These are phyloP conservation scores for Zosterops hypoxanthus DNA, from an alignment of 2,113 vertebrate genomes.

Conservation along the genomic window DNA sequence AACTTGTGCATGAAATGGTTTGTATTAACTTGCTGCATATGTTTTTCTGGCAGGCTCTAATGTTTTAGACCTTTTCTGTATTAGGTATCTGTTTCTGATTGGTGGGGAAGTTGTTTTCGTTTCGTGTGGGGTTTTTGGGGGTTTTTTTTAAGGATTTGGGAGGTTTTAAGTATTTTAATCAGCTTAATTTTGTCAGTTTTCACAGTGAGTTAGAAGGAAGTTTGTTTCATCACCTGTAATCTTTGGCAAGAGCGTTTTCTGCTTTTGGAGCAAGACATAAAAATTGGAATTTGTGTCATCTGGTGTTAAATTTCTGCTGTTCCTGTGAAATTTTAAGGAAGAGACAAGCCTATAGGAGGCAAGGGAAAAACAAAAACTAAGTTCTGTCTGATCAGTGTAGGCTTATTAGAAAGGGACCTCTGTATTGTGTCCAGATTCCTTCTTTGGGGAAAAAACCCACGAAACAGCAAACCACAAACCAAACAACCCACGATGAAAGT, in stretches of 20 bases:
- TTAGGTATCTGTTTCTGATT: neutral
- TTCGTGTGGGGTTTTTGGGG: fast-evolving
- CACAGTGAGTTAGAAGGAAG: neutral
- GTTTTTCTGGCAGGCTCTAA: neutral
- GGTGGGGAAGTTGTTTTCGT: neutral
- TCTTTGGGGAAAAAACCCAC: neutral
- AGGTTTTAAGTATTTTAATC: neutral
- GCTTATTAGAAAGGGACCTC: neutral
- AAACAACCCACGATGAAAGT: neutral
- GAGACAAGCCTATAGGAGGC: neutral
- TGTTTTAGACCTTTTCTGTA: neutral
- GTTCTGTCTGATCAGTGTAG: fast-evolving
- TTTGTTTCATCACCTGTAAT: neutral
- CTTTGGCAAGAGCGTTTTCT: neutral
- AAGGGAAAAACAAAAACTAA: neutral
- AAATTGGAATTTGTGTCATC: neutral
- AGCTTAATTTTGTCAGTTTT: neutral
- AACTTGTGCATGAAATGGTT: neutral
- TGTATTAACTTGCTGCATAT: constrained; percentile 12
- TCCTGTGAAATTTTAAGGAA: neutral
- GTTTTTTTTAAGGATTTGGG: neutral
- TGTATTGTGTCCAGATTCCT: neutral
- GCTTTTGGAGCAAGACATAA: neutral
- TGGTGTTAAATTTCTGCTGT: neutral
- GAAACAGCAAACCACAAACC: neutral